Evolutionary conservation across 2,113 vertebrate species (phyloP).

Genomic region (Gopherus flavomarginatus): DNA sequence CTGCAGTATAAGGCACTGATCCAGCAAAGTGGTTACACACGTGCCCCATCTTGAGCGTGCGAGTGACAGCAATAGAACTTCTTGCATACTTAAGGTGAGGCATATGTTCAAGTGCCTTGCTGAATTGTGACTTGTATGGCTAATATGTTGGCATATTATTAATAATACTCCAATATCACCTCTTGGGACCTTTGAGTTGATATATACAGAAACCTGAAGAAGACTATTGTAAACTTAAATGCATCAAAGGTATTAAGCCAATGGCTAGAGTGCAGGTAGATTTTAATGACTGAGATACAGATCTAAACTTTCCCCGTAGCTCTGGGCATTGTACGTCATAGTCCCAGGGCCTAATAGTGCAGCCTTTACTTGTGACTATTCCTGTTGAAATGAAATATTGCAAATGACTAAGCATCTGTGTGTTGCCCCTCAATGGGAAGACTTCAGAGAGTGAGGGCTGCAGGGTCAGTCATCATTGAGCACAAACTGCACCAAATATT

Average conservation of each 20-base stretch:
- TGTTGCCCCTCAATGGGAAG: neutral
- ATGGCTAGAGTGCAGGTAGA: neutral
- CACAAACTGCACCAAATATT: fast-evolving
- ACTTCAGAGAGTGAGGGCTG: neutral
- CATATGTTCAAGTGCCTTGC: neutral
- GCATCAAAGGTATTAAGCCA: neutral
- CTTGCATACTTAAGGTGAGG: neutral
- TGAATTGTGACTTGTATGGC: neutral
- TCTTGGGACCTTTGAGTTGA: neutral
- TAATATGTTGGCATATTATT: neutral
- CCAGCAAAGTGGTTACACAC: neutral
- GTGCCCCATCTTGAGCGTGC: neutral
- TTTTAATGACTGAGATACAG: neutral
- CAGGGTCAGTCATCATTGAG: neutral
- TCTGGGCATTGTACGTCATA: neutral
- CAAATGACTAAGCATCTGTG: neutral
- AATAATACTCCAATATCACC: neutral
- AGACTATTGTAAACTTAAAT: neutral
- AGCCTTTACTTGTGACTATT: slow-evolving; percentile 38
- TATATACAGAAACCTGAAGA: fast-evolving
- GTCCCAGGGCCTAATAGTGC: slow-evolving; percentile 6
- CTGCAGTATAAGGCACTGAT: neutral
- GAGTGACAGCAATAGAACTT: neutral
- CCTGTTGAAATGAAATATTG: slow-evolving; percentile 4
- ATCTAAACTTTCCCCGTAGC: slow-evolving; percentile 9